These are phyloP conservation scores for Cottoperca gobio DNA, from an alignment of 2,797 vertebrate species.

Conservation along the genomic window DNA sequence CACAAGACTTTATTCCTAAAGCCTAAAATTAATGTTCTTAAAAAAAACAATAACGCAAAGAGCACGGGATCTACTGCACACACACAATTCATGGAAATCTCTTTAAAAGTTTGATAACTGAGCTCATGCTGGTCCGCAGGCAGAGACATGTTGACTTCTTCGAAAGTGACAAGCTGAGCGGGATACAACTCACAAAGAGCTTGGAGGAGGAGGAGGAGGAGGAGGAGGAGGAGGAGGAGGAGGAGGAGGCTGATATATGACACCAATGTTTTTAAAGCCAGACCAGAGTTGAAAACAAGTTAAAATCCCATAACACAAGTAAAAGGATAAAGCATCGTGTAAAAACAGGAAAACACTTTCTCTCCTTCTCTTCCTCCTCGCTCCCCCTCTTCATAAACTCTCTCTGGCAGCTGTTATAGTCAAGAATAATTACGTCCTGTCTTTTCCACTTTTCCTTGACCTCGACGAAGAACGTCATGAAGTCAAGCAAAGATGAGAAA, in stretches of 20 bases:
- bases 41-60: too few species aligned
- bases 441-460: too few species aligned
- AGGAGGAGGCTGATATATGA: not conserved
- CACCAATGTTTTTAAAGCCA: not conserved
- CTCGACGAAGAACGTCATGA: too few species aligned
- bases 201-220: too few species aligned
- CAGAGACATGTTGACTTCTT: not conserved
- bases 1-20: not conserved
- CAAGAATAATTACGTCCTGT: too few species aligned
- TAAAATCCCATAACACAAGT: not conserved
- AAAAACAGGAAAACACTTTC: conserved; percentile 2
- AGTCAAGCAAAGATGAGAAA: too few species aligned
- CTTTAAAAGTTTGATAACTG: too few species aligned
- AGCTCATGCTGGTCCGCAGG: not conserved
- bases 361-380: not conserved
- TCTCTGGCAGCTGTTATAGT: too few species aligned
- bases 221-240: too few species aligned
- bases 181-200: not conserved
- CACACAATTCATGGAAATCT: not conserved
- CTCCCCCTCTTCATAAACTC: not conserved
- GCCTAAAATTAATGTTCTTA: not conserved
- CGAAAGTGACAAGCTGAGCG: not conserved
- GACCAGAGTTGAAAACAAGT: not conserved
- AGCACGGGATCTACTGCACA: too few species aligned
- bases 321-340: not conserved